Base-by-base conservation (phyloP, 2,888 invertebrate species). In the Lasioglossum pauxillum region DNA sequence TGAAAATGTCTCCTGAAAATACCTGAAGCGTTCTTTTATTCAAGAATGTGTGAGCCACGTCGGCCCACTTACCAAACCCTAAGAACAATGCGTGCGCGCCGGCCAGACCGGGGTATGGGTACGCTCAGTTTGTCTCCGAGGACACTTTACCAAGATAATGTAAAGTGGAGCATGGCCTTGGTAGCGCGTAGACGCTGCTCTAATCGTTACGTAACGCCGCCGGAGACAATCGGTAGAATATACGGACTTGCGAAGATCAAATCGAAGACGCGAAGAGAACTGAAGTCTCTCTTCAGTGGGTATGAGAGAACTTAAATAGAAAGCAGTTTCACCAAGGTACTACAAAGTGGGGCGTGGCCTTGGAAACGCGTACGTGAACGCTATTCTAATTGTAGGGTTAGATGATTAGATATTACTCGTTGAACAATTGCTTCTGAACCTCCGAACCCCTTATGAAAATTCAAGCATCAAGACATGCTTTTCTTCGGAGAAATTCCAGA, bases 91-190 rank as follows among this genome's bases (percentile, higher is more conserved):
- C 76, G 78, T 46, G 44, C 19, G 41, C 82, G 35, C n/a, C 44
- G 64, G 53, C 78, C 74, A 3, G 31, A 14, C 46, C 41, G 53
- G 10, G 38, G 71, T 53, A 57, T 72, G 71, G 46, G 74, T 73
- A 38, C 49, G 53, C 31, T 83, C 72, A 38, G 79, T 80, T 76
- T 78, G 53, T 74, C 77, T 81, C 82, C 81, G 77, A 81, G 75
- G 79, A 84, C 75, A 64, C 82, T 75, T 78, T 44, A 71, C 69
- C 35, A 44, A 67, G 79, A 64, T 86, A 73, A 82, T 78, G 38
- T 57, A 64, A 79, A 83, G 75, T 80, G 86, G 77, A 83, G 60
- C 78, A 53, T 76, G 80, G 75, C 79, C 82, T 81, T 82, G 78
- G 44, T 69, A 77, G 60, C 75, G 44, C 67, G 67, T 19, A 57